Evolutionary conservation across 1,140 invertebrate species (phyloP), one percentile per base, ranked within the genome.

Genomic region (Agrypnia vestita): DNA sequence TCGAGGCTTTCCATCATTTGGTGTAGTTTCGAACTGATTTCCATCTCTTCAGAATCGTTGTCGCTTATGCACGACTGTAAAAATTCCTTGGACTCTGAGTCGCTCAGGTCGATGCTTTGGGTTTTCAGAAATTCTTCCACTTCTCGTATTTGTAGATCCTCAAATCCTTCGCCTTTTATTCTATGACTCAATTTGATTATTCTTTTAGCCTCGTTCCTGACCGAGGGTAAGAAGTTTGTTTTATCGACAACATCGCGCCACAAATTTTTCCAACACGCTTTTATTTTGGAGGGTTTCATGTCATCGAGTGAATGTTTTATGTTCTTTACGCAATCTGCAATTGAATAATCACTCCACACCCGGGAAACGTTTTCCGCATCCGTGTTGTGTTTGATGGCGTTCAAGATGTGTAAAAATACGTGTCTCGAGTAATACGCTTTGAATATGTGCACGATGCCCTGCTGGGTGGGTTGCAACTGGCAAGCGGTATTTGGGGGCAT

Each of bases 161-260:
- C 51, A 15, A 74, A 74, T 12, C 71, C 71, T 9, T 56, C 53
- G 13, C 21, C 71, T 74, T 56, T 74, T 4, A 56, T 56, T 4
- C 21, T 25, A 17, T 56, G 53, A n/a, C 71, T 46, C n/a, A 74
- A 15, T 44, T 74, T 74, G 1, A 56, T 44, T 7, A 74, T 55
- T 56, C 56, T 74, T 55, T 74, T 74, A 6, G 71, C 49, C 15
- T 74, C 71, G 15, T 74, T 74, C 10, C 53, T 25, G 15, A 74
- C 53, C 3, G 71, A 74, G 3, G 71, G 71, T 19, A 56, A 56
- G 17, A 15, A 74, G 21, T 25, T 55, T 0, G 19, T 56, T 44
- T 13, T 74, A 21, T 44, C 11, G 0, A 56, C 71, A 9, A 17
- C 53, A 17, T 74, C 53, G 3, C 25, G 51, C 71, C 71, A 74